Evolutionary conservation across 2,888 invertebrate species (phyloP).

Genomic region (Drosophila demipolita): DNA sequence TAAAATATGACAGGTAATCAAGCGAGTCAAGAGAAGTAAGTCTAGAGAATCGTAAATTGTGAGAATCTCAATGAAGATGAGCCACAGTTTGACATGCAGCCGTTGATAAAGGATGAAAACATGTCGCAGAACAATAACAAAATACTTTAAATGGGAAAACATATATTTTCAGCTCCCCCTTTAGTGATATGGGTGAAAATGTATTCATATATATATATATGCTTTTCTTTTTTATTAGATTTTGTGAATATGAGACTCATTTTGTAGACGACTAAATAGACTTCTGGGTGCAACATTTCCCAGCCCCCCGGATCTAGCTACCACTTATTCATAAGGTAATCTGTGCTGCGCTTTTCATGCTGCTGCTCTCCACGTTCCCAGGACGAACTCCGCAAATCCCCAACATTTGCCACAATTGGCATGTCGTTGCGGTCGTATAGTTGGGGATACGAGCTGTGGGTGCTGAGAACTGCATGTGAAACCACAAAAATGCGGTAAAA

Average conservation of each 20-base stretch:
- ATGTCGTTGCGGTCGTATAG: conserved; percentile 62
- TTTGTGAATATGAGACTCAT: conserved; percentile 19
- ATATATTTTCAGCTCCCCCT: conserved; percentile 7
- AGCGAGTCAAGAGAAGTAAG: conserved; percentile 16
- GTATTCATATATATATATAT: conserved; percentile 17
- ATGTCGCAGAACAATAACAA: conserved; percentile 21
- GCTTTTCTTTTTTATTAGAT: not conserved
- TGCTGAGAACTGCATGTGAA: conserved; percentile 56
- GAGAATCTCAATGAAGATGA: conserved; percentile 24
- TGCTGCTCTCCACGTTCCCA: conserved; percentile 28
- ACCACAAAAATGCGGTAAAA: conserved; percentile 70
- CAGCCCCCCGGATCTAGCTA: not conserved
- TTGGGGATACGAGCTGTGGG: conserved; percentile 32
- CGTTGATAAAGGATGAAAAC: conserved; percentile 20
- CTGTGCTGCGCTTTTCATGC: conserved; percentile 43
- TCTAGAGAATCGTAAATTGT: conserved; percentile 27
- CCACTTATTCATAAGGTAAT: conserved; percentile 36
- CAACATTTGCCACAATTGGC: conserved; percentile 74
- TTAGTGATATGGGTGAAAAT: conserved; percentile 13
- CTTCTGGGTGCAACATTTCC: conserved; percentile 5
- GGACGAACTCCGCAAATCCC: conserved; percentile 28
- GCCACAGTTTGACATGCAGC: conserved; percentile 1
- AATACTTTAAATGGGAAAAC: conserved; percentile 19
- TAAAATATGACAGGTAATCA: conserved; percentile 56
- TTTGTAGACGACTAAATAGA: conserved; percentile 24